Evolutionary conservation across 2,888 invertebrate genomes (phyloP).

Genomic region (Drosophila lutescens): DNA sequence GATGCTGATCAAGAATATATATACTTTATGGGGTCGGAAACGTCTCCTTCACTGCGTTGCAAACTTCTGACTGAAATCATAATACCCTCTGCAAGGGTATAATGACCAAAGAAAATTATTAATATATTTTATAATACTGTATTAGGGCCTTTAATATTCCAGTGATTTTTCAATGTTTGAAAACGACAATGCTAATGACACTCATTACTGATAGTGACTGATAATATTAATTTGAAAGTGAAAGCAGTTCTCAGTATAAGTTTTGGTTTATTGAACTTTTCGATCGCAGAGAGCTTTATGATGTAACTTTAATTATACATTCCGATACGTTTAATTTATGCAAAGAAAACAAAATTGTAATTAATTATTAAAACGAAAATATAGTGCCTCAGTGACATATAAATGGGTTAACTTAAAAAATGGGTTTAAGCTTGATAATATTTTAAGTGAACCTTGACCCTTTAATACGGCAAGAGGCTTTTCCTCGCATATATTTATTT

Average conservation of each 20-base stretch:
- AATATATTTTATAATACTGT: neutral
- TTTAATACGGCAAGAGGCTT: neutral
- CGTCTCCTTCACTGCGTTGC: too few species aligned
- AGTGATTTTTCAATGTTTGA: neutral
- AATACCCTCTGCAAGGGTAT: too few species aligned
- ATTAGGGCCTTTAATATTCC: neutral
- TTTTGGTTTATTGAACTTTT: slow-evolving; percentile 6
- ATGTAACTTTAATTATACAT: neutral
- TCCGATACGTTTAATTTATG: neutral
- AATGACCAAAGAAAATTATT: too few species aligned
- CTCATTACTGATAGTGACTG: neutral
- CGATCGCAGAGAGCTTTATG: neutral
- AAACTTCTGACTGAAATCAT: too few species aligned
- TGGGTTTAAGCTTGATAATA: neutral
- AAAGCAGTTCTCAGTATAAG: slow-evolving; percentile 11
- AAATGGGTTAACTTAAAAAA: neutral
- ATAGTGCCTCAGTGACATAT: neutral
- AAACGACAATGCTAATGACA: slow-evolving; percentile 1
- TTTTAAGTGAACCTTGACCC: too few species aligned
- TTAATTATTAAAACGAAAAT: neutral
- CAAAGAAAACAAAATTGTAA: neutral
- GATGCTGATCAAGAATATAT: too few species aligned
- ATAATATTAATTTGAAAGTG: slow-evolving; percentile 15
- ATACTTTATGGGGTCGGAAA: too few species aligned
- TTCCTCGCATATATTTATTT: neutral